Evolutionary conservation across 2,888 invertebrate species (phyloP).

Genomic region (Drosophila stalkeri): DNA sequence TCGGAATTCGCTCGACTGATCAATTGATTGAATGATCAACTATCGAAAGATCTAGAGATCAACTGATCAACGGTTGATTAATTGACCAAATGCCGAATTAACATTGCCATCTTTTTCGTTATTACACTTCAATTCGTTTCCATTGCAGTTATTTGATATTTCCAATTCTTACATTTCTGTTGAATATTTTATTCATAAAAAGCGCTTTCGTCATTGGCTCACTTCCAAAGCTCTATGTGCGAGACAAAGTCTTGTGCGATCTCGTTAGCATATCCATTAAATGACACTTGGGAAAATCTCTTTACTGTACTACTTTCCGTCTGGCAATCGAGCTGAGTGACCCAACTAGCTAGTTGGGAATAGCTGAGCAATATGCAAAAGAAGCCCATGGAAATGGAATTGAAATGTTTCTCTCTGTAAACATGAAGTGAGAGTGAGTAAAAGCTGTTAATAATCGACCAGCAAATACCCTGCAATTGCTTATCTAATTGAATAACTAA

Average conservation of each 20-base stretch:
- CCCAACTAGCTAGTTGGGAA: not conserved
- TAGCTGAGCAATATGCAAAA: not conserved
- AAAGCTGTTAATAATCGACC: not conserved
- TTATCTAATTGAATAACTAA: not conserved
- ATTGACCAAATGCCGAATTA: not conserved
- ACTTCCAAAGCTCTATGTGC: not conserved
- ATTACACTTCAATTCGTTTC: not conserved
- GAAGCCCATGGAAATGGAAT: not conserved
- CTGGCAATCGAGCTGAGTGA: not conserved
- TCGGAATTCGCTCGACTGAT: constrained; percentile 14
- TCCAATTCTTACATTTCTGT: not conserved
- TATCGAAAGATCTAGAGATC: constrained; percentile 2
- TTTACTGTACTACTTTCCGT: constrained; percentile 3
- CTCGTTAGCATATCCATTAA: constrained; percentile 9
- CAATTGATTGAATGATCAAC: constrained; percentile 16
- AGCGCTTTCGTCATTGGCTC: constrained; percentile 16
- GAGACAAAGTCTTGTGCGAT: not conserved
- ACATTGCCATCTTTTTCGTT: constrained; percentile 14
- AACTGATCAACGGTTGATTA: not conserved
- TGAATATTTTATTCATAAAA: not conserved
- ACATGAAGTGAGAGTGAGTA: not conserved
- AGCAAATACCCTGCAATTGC: not conserved
- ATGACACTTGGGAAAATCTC: not conserved
- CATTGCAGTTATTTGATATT: not conserved
- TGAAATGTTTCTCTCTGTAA: not conserved